These are phyloP conservation scores for Choloepus didactylus DNA, from an alignment of 2,797 vertebrate genomes.

Conservation along the genomic window DNA sequence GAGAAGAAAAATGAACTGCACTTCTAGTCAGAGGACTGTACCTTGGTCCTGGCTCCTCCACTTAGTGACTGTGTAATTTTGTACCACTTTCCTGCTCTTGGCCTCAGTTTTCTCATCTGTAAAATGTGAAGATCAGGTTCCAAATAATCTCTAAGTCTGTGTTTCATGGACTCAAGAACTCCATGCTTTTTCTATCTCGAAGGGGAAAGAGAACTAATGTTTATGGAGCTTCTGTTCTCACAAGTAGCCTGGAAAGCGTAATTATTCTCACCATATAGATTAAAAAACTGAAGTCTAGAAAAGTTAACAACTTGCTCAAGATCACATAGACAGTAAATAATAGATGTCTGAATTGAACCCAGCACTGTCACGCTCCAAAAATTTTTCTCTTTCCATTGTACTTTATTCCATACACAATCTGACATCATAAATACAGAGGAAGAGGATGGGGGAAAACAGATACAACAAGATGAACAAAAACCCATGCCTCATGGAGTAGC, in stretches of 20 bases:
- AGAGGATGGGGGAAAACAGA: not conserved
- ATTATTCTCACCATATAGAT: not conserved
- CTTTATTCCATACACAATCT: not conserved
- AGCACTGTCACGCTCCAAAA: not conserved
- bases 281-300: not conserved
- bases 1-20: not conserved
- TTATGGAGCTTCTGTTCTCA: not conserved
- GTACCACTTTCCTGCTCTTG: not conserved
- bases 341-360: not conserved
- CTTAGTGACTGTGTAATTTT: not conserved
- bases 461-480: not conserved
- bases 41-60: not conserved
- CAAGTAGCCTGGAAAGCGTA: not conserved
- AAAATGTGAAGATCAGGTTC: not conserved
- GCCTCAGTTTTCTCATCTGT: not conserved
- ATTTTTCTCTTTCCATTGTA: not conserved
- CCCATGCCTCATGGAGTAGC: not conserved
- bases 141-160: not conserved
- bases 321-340: not conserved
- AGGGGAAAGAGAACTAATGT: not conserved
- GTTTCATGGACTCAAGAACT: not conserved
- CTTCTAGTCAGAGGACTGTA: not conserved
- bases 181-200: not conserved
- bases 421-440: not conserved
- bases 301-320: not conserved